Conservation (phyloP, 2,113 vertebrate species). For the Malurus elegans region DNA sequence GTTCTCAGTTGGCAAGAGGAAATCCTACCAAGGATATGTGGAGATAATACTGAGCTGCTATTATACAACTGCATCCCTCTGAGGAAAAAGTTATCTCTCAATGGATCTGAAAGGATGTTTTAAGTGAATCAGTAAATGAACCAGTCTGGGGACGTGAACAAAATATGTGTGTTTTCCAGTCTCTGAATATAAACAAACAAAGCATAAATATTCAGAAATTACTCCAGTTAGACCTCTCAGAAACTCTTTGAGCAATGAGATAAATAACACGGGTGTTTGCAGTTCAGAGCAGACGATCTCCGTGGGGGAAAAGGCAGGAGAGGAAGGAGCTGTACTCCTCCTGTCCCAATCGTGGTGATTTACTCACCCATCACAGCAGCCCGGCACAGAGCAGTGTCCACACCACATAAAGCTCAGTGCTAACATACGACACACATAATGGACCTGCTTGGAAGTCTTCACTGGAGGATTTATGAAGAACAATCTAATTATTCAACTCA, state of each 20-base stretch:
- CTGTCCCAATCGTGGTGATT: constrained; percentile 6
- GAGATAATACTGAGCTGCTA: constrained; percentile 18
- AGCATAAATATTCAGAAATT: constrained; percentile 44
- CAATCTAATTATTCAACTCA: constrained; percentile 67
- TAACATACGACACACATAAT: constrained; percentile 56
- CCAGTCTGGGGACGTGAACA: constrained; percentile 4
- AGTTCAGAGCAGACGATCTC: constrained; percentile 10
- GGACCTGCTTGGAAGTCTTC: constrained; percentile 52
- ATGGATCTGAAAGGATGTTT: constrained; percentile 4
- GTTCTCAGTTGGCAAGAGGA: neutral
- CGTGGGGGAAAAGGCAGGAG: neutral
- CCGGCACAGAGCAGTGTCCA: constrained; percentile 24
- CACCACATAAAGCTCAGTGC: constrained; percentile 36
- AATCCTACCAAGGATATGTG: neutral
- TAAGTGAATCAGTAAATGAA: constrained; percentile 28
- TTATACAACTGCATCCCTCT: neutral
- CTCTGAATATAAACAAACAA: constrained; percentile 61
- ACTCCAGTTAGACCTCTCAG: neutral
- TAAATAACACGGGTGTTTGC: neutral
- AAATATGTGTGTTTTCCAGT: constrained; percentile 49
- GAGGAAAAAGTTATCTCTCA: constrained; percentile 37
- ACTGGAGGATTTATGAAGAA: constrained; percentile 68
- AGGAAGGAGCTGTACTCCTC: neutral
- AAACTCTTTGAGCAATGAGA: constrained; percentile 23
- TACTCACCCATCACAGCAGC: constrained; percentile 18